Base-by-base conservation (phyloP, 2,797 vertebrate species). In the Cryptoprocta ferox region DNA sequence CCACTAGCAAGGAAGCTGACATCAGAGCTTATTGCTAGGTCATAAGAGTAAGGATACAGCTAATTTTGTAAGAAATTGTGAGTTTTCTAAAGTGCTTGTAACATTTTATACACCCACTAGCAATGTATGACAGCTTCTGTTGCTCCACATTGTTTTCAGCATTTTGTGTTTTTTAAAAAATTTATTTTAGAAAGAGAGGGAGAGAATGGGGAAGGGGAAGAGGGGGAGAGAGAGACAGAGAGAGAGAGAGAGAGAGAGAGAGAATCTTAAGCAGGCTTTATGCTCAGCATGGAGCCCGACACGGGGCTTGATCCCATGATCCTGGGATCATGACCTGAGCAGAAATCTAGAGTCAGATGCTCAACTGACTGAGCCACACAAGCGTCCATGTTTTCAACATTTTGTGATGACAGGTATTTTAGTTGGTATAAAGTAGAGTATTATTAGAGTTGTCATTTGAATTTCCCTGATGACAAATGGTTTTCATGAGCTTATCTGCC, bases 1-100 rank as follows among this genome's bases (percentile, higher is more conserved):
- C n/a, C 14, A 3, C 3, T 48, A 65, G 18, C 39, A 12, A 53
- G 24, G 61, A 81, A 37, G 13, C 63, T 78, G 35, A 39, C n/a
- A 13, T 8, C 45, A 32, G 56, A 80, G 37, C 16, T 45, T 24
- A 53, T 9, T 65, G 19, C 50, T 95, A 28, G 83, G 63, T 87
- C 26, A 11, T 18, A 68, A 68, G 32, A 81, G 11, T 39, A 68
- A n/a, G n/a, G 21, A 2, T 35, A 48, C 26, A 76, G n/a, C 30
- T 92, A 66, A 86, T 79, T 94, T 86, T 59, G 28, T 61, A 89
- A 86, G 61, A 85, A 95, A 84, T 53, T 85, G n/a, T 24, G 73
- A 96, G 28, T 73, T 91, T 96, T 93, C 66, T 45, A 61, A 76
- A 81, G 65, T 76, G n/a, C 50, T 56, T 14, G 14, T 88, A 79